Base-by-base conservation (phyloP, 2,113 vertebrate genomes). In the Alouatta palliata region DNA sequence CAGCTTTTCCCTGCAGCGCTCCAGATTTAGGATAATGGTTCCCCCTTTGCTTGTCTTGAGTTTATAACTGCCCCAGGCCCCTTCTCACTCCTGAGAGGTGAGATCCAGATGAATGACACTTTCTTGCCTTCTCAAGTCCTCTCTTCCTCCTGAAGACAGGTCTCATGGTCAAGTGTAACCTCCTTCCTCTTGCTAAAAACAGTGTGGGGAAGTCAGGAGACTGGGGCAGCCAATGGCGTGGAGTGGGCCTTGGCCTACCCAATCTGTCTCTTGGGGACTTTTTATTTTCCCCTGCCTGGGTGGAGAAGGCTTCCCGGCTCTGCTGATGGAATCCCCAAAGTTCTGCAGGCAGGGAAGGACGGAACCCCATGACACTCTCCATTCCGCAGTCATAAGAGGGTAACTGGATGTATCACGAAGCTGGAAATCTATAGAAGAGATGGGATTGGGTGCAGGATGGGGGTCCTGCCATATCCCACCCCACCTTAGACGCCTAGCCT, bases 151-250 rank as follows among this genome's bases (percentile, higher is more conserved):
- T 3, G 2, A 52, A 71, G 14, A 30, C 13, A 7, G 56, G 47
- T 77, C 73, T 61, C 8, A 5, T 58, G 49, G 82, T 80, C 79
- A 88, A 30, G 81, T 71, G 76, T 43, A 52, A 88, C 71, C 47
- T 70, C 91, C 77, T 85, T 95, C 95, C 92, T 95, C 71, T 83
- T 89, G 61, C 91, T 95, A 85, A 90, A 95, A 94, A 71, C 80
- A 83, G 81, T 32, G 20, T 0, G 3, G 64, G 71, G 71, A 90
- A 77, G 75, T 87, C 14, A 21, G 47, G 79, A 45, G 40, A 27
- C 87, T 21, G 23, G 32, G 61, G 76, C 35, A 52, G 25, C 52
- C 49, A 40, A 52, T 4, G 6, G 52, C 61, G 11, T 9, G 8
- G 56, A 43, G 30, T 86, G 81, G 92, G 56, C 84, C 32, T 88